These are phyloP conservation scores for Oreohelix idahoensis DNA, from an alignment of 1,140 invertebrate species.

Conservation along the genomic window DNA sequence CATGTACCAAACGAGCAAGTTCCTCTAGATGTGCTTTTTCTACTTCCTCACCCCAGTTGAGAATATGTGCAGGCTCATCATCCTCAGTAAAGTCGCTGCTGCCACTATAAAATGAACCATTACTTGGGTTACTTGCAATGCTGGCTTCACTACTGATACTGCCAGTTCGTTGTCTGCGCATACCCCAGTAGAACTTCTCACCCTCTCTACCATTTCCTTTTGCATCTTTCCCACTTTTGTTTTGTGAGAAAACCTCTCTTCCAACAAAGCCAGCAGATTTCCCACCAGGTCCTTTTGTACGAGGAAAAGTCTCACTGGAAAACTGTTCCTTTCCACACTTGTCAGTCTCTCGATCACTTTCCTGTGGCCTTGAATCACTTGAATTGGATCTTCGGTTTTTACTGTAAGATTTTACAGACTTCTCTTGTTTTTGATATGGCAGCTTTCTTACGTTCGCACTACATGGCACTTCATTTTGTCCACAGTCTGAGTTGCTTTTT, in stretches of 20 bases:
- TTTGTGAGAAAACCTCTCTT: slow-evolving; percentile 17
- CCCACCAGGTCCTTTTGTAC: slow-evolving; percentile 22
- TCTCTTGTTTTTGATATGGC: background rate
- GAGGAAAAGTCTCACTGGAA: slow-evolving; percentile 40
- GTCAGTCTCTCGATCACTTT: slow-evolving; percentile 36
- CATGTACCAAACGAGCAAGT: slow-evolving; percentile 56
- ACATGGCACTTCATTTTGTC: background rate
- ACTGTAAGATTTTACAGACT: slow-evolving; percentile 14
- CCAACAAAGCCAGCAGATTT: slow-evolving; percentile 6
- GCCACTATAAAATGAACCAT: slow-evolving; percentile 47
- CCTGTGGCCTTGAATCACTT: slow-evolving; percentile 27
- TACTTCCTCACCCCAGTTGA: slow-evolving; percentile 53
- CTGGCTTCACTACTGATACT: slow-evolving; percentile 64
- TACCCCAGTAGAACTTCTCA: slow-evolving; percentile 52
- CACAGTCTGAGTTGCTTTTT: background rate
- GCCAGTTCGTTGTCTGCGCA: slow-evolving; percentile 56
- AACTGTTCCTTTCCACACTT: slow-evolving; percentile 36
- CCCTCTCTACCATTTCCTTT: slow-evolving; percentile 32
- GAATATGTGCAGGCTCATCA: slow-evolving; percentile 48
- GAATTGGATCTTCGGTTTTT: slow-evolving; percentile 31
- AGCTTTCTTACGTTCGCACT: background rate
- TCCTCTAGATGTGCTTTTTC: slow-evolving; percentile 57
- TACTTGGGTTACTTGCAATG: slow-evolving; percentile 58
- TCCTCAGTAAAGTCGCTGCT: slow-evolving; percentile 49
- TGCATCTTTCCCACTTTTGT: slow-evolving; percentile 38